A percentile compares a stretch with the other conserved stretches of the same genome.
phyloP scores from a whole-genome alignment of 2,888 invertebrate species.

The Congeria kusceri region DNA sequence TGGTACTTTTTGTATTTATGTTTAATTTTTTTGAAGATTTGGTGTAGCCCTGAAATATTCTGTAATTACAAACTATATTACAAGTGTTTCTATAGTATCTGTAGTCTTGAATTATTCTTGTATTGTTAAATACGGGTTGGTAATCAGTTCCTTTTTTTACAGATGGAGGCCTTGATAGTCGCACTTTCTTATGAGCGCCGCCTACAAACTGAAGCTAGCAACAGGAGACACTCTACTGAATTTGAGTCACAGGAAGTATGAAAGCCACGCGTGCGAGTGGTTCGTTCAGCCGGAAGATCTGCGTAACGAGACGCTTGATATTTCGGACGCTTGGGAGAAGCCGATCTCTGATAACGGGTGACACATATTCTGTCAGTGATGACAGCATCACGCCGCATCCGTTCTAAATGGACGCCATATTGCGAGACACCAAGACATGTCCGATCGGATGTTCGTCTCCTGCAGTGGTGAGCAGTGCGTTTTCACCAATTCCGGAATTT shows the following conservation, averaged over 20 bases:
- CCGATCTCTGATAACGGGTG: not conserved
- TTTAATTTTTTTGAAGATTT: too few relatives aligned
- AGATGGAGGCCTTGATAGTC: slow-evolving; percentile 52
- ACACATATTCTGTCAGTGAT: slow-evolving; percentile 15
- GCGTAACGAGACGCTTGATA: slow-evolving; percentile 21
- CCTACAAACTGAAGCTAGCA: slow-evolving; percentile 1
- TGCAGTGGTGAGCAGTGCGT: slow-evolving; percentile 23
- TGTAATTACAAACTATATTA: too few relatives aligned
- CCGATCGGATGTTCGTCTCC: not conserved
- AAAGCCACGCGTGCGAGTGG: slow-evolving; percentile 38
- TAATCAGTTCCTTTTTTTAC: too few relatives aligned
- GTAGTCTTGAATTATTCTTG: too few relatives aligned
- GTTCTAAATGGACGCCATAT: too few relatives aligned
- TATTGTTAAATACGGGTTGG: too few relatives aligned
- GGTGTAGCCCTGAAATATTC: too few relatives aligned
- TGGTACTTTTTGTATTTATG: too few relatives aligned
- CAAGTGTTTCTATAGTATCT: too few relatives aligned
- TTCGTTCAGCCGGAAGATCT: slow-evolving; percentile 47
- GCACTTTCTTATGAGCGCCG: slow-evolving; percentile 36
- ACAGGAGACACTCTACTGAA: slow-evolving; percentile 24
- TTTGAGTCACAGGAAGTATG: slow-evolving; percentile 21
- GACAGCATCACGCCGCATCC: slow-evolving; percentile 1
- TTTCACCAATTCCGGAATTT: not conserved
- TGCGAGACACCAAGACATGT: too few relatives aligned
- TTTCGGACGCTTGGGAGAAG: not conserved